Percentiles rank a stretch among this genome's conserved stretches.
Conservation (phyloP, 1,140 invertebrate genomes). For the Drosophila gunungcola region DNA sequence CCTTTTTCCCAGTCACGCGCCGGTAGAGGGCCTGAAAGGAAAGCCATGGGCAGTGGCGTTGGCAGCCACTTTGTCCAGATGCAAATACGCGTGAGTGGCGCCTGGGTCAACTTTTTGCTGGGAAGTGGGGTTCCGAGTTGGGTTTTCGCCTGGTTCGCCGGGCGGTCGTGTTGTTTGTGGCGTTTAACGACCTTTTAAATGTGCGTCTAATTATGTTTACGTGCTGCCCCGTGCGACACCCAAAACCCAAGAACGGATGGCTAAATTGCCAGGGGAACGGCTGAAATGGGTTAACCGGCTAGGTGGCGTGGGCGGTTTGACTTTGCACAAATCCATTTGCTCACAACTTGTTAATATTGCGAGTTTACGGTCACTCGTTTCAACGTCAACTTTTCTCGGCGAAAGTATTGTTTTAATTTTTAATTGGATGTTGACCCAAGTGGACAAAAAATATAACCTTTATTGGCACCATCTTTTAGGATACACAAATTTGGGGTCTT, state of each 20-base stretch:
- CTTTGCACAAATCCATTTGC: slow-evolving; percentile 66
- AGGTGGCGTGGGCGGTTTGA: slow-evolving; percentile 7
- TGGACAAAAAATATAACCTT: slow-evolving; percentile 12
- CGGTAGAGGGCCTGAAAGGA: not conserved
- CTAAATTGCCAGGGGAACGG: slow-evolving; percentile 60
- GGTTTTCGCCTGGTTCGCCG: slow-evolving; percentile 15
- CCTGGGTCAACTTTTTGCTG: slow-evolving; percentile 21
- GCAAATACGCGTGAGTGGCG: slow-evolving; percentile 67
- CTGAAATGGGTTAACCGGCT: slow-evolving; percentile 28
- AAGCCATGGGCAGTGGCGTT: slow-evolving; percentile 18
- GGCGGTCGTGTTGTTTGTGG: slow-evolving; percentile 36
- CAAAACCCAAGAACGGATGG: slow-evolving; percentile 36
- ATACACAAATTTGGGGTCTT: not conserved
- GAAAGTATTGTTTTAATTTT: slow-evolving; percentile 60
- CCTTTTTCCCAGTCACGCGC: slow-evolving; percentile 60
- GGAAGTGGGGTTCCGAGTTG: slow-evolving; percentile 25
- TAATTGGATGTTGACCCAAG: slow-evolving; percentile 46
- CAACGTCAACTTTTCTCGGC: slow-evolving; percentile 46
- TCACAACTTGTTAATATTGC: slow-evolving; percentile 72
- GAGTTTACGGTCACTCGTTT: slow-evolving; percentile 51
- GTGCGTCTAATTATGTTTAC: slow-evolving; percentile 80
- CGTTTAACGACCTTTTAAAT: slow-evolving; percentile 79
- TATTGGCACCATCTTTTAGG: not conserved
- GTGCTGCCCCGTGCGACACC: slow-evolving; percentile 56
- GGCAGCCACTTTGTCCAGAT: slow-evolving; percentile 56